phyloP scores from a whole-genome alignment of 2,113 vertebrate species.

The Gopherus flavomarginatus region DNA sequence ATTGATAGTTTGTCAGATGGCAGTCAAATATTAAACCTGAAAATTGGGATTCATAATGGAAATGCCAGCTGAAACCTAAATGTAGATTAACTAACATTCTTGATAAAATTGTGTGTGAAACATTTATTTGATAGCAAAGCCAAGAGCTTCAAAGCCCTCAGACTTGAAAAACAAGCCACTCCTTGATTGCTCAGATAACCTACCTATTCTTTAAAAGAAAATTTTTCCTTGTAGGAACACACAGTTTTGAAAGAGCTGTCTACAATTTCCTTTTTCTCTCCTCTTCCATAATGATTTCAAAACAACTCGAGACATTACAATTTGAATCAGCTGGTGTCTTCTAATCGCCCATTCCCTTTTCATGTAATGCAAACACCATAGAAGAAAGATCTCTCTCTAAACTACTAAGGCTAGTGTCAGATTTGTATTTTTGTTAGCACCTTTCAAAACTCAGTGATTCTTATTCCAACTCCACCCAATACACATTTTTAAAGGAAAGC shows the following conservation, averaged over 20 bases:
- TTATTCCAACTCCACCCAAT: constrained; percentile 3
- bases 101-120: constrained; percentile 52
- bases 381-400: neutral
- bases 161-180: neutral
- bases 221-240: neutral
- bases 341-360: neutral
- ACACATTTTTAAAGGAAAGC: neutral
- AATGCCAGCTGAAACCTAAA: constrained; percentile 65
- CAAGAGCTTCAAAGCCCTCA: neutral
- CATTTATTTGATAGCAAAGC: constrained; percentile 17
- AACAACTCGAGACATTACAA: constrained; percentile 10
- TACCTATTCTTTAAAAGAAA: neutral
- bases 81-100: constrained; percentile 10
- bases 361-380: neutral
- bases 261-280: constrained; percentile 16
- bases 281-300: constrained; percentile 28
- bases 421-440: neutral
- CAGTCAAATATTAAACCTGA: constrained; percentile 65
- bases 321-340: constrained; percentile 4
- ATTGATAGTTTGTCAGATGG: neutral
- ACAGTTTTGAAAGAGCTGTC: neutral
- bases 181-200: constrained; percentile 36
- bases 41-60: constrained; percentile 55
- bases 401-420: neutral
- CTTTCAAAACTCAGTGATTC: neutral